Evolutionary conservation across 2,113 vertebrate genomes (phyloP), one percentile per base, ranked within the genome.

Genomic region (Equus przewalskii): DNA sequence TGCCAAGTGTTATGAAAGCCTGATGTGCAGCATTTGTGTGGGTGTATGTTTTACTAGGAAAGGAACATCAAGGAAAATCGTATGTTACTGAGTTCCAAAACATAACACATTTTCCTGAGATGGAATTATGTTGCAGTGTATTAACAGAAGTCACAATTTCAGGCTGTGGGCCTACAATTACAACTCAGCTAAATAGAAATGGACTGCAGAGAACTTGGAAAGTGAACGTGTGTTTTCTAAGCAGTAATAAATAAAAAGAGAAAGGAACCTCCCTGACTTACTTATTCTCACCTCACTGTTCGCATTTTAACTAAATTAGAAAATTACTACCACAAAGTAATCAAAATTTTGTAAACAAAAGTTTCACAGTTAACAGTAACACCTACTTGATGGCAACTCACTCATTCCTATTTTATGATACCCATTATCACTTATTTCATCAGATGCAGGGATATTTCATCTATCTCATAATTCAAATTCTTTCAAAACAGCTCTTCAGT

Each of bases 41-140:
- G 56, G 62, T 94, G 8, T 81, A 85, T 85, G 56, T 94, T 84
- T 73, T 97, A 85, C 78, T 18, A 93, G 62, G 22, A 96, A 95
- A 93, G 75, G 26, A 62, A 49, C 46, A 64, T 70, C 28, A 65
- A 76, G 86, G 62, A 93, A 95, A 93, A 96, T n/a, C 70, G 46
- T 78, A 30, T 58, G 26, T 60, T 83, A 62, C 83, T 91, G 62
- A 93, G 33, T 91, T 94, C 46, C 28, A 91, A 95, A 83, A 41
- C 3, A 2, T 36, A 93, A 67, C 16, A 88, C 41, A 94, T 44
- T 76, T 78, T 91, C 64, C 81, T 69, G 36, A 87, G 33, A 49
- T 87, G 51, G 8, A 86, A 78, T 8, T 93, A 36, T 91, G 7
- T 36, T 82, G 58, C 96, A 91, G 83, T 60, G 4, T 80, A 80